Percentiles rank a stretch among this genome's conserved stretches.
These are phyloP conservation scores for Thelaira solivaga DNA, from an alignment of 2,888 invertebrate species.

Conservation along the genomic window DNA sequence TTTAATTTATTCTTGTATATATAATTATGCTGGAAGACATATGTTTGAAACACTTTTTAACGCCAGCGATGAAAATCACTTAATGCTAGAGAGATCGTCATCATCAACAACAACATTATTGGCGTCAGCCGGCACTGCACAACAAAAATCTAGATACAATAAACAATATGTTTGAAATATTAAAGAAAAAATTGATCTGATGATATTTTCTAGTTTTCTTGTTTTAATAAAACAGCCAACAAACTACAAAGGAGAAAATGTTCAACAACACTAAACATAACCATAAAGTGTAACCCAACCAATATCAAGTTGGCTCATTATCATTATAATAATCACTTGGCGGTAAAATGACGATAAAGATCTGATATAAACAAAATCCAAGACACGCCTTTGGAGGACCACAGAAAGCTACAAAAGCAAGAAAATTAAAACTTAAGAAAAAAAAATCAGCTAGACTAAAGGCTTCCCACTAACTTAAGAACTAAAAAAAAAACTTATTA, in stretches of 20 bases:
- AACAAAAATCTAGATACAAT: not conserved
- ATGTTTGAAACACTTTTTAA: conserved; percentile 59
- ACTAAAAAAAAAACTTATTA: no score
- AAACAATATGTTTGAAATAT: not conserved
- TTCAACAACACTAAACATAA: not conserved
- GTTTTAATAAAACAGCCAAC: not conserved
- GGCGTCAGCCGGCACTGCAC: conserved; percentile 37
- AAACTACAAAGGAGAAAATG: conserved; percentile 35
- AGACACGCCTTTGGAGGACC: conserved; percentile 44
- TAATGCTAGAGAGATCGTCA: conserved; percentile 57
- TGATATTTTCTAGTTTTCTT: conserved; percentile 9
- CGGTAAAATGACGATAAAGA: conserved; percentile 60
- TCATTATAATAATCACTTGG: conserved; percentile 63
- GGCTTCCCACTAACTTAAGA: no score
- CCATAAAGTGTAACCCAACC: not conserved
- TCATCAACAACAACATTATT: conserved; percentile 41
- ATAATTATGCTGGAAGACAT: conserved; percentile 58
- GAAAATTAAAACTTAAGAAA: not conserved
- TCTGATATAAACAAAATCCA: conserved; percentile 36
- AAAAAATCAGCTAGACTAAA: not conserved
- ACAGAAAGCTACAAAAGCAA: not conserved
- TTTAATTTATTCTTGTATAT: conserved; percentile 36
- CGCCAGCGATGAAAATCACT: conserved; percentile 61
- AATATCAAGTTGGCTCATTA: conserved; percentile 55
- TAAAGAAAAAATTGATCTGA: not conserved